Base-by-base conservation (phyloP, 2,797 vertebrate genomes). In the Sternarchorhynchus goeldii region DNA sequence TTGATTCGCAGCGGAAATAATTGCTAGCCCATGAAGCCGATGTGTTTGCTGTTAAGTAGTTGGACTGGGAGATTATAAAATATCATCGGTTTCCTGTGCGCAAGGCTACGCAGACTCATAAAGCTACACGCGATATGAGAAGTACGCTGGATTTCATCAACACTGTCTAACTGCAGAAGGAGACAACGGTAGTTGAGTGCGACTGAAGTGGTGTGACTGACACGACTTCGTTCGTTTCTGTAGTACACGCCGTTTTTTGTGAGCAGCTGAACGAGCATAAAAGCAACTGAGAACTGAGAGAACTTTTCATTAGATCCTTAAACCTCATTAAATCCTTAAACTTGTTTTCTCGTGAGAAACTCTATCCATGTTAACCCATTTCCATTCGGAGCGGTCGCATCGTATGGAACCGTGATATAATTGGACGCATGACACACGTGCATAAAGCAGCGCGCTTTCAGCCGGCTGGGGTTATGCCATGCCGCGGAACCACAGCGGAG, bases 401-500 rank as follows among this genome's bases (percentile, higher is more conserved):
- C 16, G 14, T 25, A 16, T 41, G 65, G 50, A 59, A n/a, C 6
- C 18, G 45, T 76, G 31, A 69, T 41, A 34, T 32, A 55, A 59
- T 32, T 6, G 86, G 68, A 83, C 90, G 88, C 88, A 88, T 91
- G 89, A 85, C 83, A 63, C 79, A 77, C 56, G 59, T 81, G 79
- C 88, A 76, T 81, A 76, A 39, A 14, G 18, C 60, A 39, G 82
- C 77, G 85, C 90, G 86, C 87, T 87, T 73, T 76, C 87, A 82
- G 81, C 85, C 84, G 86, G 88, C 20, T 86, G 88, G 78, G 87
- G 93, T 94, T 93, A 96, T 96, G 95, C 93, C 93, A 98, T 97
- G 96, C 96, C 96, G 91, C 95, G 95, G 91, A 95, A 95, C 93
- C 94, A 93, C 93, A 93, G 95, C 91, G 94, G 94, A 92, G 95